Evolutionary conservation across 2,113 vertebrate species (phyloP).

Genomic region (Takifugu flavidus): DNA sequence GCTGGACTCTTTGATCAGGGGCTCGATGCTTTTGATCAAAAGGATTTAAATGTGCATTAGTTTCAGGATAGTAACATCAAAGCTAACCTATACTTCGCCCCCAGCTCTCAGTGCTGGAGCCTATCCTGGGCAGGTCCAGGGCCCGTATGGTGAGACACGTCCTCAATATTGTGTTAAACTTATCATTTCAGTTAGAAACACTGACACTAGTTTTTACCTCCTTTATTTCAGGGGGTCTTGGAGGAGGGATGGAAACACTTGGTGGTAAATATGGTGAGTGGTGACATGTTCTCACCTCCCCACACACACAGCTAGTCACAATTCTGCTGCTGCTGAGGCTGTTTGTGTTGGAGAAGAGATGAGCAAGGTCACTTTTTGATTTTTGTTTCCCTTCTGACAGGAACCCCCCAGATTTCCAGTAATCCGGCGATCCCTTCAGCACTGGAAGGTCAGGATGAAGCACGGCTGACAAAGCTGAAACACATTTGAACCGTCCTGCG

Average conservation of each 20-base stretch:
- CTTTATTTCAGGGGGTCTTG: conserved; percentile 52
- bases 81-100: conserved; percentile 2
- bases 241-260: conserved; percentile 57
- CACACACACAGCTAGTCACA: conserved; percentile 18
- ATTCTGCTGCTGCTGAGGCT: neutral
- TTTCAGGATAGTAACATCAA: neutral
- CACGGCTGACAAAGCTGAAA: too few species aligned
- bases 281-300: conserved; percentile 11
- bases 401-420: conserved; percentile 56
- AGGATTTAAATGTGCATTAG: neutral
- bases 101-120: conserved; percentile 57
- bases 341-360: neutral
- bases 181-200: too few species aligned
- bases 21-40: conserved; percentile 27
- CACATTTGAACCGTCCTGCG: too few species aligned
- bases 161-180: neutral
- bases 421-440: conserved; percentile 63
- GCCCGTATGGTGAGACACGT: conserved; percentile 63
- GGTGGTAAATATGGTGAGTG: conserved; percentile 66
- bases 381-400: conserved; percentile 13
- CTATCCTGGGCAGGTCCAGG: conserved; percentile 53
- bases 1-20: conserved; percentile 25
- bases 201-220: neutral
- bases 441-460: conserved; percentile 61
- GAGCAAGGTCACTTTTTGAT: conserved; percentile 4